These are phyloP conservation scores for Passer montanus DNA, from an alignment of 2,113 vertebrate genomes.

Conservation along the genomic window DNA sequence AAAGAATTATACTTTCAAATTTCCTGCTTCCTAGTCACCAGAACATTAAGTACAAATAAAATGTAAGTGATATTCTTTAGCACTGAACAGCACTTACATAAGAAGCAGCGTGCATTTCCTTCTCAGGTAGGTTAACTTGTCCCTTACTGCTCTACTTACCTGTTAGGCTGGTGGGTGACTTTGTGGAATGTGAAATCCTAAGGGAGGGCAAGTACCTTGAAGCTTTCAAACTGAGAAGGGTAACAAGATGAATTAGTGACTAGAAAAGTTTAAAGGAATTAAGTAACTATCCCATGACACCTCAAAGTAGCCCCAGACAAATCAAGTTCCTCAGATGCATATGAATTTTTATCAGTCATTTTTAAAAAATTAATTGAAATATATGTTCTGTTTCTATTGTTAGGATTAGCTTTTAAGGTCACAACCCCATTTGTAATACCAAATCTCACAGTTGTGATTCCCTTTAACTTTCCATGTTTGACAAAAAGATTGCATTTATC, in stretches of 20 bases:
- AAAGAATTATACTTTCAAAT: not conserved
- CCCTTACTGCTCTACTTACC: constrained; percentile 53
- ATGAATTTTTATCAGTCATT: not conserved
- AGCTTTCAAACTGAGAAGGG: not conserved
- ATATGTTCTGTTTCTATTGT: not conserved
- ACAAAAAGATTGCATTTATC: not conserved
- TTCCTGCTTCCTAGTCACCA: not conserved
- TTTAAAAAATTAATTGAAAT: not conserved
- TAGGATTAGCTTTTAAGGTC: not conserved
- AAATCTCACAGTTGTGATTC: not conserved
- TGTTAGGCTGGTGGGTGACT: constrained; percentile 17
- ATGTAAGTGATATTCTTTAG: not conserved
- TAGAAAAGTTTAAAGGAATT: not conserved
- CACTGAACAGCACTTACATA: constrained; percentile 62
- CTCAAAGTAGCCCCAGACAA: not conserved
- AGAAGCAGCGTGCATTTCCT: constrained; percentile 47
- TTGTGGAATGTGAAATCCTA: not conserved
- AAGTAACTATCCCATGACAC: not conserved
- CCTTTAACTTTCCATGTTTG: not conserved
- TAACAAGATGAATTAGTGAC: not conserved
- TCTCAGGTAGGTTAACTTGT: constrained; percentile 67
- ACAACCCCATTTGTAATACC: not conserved
- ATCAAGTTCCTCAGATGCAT: not conserved
- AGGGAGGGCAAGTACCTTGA: not conserved
- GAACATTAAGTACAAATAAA: not conserved